Conservation (phyloP, 2,113 vertebrate genomes). For the Tiliqua scincoides region DNA sequence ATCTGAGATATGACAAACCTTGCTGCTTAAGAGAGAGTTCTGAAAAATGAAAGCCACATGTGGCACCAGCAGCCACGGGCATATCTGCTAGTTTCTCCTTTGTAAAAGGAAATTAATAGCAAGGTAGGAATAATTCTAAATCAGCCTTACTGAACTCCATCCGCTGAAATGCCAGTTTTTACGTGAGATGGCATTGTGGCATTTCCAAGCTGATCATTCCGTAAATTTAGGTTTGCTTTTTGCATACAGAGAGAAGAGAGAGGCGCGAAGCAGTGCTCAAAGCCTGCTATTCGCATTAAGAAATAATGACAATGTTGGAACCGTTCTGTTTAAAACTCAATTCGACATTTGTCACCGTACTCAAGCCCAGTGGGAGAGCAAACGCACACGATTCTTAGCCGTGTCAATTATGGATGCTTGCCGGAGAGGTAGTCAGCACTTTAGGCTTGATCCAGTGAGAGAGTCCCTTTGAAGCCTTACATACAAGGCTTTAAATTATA, state of each 20-base stretch:
- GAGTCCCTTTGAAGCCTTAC: neutral
- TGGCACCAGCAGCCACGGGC: constrained; percentile 47
- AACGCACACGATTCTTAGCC: neutral
- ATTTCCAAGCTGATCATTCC: constrained; percentile 47
- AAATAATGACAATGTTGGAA: accelerated
- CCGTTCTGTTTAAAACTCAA: neutral
- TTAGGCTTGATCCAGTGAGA: constrained; percentile 27
- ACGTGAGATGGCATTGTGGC: constrained; percentile 51
- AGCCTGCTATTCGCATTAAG: accelerated
- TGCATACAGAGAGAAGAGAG: neutral
- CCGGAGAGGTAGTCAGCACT: neutral
- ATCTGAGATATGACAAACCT: constrained; percentile 61
- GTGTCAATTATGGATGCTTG: neutral
- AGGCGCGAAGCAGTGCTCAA: accelerated
- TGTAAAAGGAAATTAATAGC: constrained; percentile 73
- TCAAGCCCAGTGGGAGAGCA: neutral
- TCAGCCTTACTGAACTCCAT: constrained; percentile 70
- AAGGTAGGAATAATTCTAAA: constrained; percentile 74
- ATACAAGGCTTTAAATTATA: constrained; percentile 22
- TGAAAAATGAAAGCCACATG: constrained; percentile 46
- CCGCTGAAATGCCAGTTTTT: constrained; percentile 71
- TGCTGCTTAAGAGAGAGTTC: constrained; percentile 54
- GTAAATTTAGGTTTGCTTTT: constrained; percentile 25
- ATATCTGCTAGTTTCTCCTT: constrained; percentile 48
- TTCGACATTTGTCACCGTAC: accelerated